Conservation (phyloP, 2,888 invertebrate species). For the Dexiosoma caninum region DNA sequence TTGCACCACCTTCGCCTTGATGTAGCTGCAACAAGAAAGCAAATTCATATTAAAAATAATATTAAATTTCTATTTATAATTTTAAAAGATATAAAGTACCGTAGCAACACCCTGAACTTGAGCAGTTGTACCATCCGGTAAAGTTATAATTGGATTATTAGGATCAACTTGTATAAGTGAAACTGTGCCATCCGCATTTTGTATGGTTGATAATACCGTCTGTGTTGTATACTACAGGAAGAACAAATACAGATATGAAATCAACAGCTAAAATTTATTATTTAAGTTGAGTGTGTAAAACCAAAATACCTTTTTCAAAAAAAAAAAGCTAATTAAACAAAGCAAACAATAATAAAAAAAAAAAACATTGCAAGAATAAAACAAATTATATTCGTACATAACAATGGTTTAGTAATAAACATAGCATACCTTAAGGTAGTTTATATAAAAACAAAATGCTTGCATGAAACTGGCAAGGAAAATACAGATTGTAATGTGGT, state of each 20-base stretch:
- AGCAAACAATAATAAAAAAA: conserved; percentile 25
- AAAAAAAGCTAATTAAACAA: conserved; percentile 42
- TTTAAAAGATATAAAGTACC: conserved; percentile 66
- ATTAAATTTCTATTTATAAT: not conserved
- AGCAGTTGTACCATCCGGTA: conserved; percentile 96
- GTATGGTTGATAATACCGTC: conserved; percentile 95
- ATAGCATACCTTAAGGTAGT: not conserved
- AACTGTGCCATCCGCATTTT: conserved; percentile 96
- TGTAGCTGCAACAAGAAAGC: conserved; percentile 79
- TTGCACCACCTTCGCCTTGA: conserved; percentile 82
- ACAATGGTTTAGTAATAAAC: not conserved
- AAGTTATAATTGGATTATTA: conserved; percentile 94
- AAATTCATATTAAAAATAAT: not conserved
- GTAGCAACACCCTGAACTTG: conserved; percentile 87
- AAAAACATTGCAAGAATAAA: conserved; percentile 33
- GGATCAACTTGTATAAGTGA: conserved; percentile 97
- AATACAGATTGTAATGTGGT: not conserved
- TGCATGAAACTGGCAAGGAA: not conserved
- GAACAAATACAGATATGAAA: conserved; percentile 2
- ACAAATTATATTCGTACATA: not conserved
- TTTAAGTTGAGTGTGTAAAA: not conserved
- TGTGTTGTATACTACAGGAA: conserved; percentile 86
- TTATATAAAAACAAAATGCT: not conserved
- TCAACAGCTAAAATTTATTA: not conserved
- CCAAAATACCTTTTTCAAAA: conserved; percentile 19